Percentiles rank a stretch among this genome's conserved stretches.
These are phyloP conservation scores for Papilio machaon DNA, from an alignment of 1,140 invertebrate genomes.

Conservation along the genomic window DNA sequence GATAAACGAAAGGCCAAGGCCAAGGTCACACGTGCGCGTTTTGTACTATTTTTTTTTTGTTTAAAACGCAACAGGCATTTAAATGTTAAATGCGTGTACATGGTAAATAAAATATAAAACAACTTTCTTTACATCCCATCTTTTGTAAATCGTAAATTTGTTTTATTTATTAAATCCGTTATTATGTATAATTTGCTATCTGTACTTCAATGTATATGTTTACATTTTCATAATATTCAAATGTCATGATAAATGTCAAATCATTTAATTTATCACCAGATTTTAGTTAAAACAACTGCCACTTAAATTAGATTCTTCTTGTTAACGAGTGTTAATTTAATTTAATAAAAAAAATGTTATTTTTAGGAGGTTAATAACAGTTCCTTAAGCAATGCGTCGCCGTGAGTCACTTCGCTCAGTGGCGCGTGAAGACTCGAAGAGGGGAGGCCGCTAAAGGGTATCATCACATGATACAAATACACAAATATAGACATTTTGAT, in stretches of 20 bases:
- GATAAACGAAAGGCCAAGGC: constrained; percentile 31
- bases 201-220: no score
- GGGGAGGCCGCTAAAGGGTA: constrained; percentile 68
- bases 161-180: no score
- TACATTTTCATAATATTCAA: no score
- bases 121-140: background rate
- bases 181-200: no score
- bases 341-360: constrained; percentile 29
- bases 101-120: background rate
- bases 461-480: constrained; percentile 42
- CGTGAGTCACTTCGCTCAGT: constrained; percentile 65
- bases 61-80: background rate
- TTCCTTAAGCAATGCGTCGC: constrained; percentile 53
- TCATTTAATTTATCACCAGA: background rate
- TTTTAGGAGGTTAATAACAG: constrained; percentile 35
- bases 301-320: constrained; percentile 20
- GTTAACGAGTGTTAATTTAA: constrained; percentile 30
- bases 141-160: no score
- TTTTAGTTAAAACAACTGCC: background rate
- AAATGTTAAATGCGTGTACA: background rate
- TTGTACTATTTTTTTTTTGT: constrained; percentile 23
- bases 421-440: constrained; percentile 62
- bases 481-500: constrained; percentile 40
- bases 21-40: constrained; percentile 32
- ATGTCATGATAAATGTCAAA: no score